phyloP scores from a whole-genome alignment of 2,797 vertebrate genomes.

The Anguilla marmorata region DNA sequence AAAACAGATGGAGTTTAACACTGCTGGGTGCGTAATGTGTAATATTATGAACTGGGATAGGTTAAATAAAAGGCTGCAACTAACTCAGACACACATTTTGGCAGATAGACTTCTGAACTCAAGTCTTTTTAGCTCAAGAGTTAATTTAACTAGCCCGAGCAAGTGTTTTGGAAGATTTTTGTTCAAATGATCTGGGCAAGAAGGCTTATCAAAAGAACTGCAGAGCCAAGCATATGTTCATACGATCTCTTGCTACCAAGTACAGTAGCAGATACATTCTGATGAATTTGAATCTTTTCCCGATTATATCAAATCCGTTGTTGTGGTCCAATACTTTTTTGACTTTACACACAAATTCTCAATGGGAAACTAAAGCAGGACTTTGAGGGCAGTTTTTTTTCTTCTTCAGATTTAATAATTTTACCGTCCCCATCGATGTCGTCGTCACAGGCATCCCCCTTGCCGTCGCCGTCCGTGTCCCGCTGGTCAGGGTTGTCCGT shows the following conservation, averaged over 20 bases:
- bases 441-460: conserved; percentile 92
- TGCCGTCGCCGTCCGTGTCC: conserved; percentile 89
- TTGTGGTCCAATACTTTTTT: neutral
- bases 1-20: conserved; percentile 37
- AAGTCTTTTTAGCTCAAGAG: neutral
- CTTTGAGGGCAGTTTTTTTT: neutral
- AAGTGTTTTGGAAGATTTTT: neutral
- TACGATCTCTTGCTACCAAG: neutral
- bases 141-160: neutral
- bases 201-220: neutral
- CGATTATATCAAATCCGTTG: neutral
- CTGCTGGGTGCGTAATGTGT: neutral
- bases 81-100: neutral
- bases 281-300: neutral
- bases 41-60: neutral
- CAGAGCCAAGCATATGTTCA: conserved; percentile 4
- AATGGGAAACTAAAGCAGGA: neutral
- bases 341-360: neutral
- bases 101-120: neutral
- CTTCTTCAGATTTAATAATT: no score
- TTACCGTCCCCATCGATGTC: conserved; percentile 96
- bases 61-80: neutral
- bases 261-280: neutral
- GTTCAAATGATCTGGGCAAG: neutral
- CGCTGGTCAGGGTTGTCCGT: conserved; percentile 86